These are phyloP conservation scores for Tragelaphus scriptus DNA, from an alignment of 2,113 vertebrate genomes.

Conservation along the genomic window DNA sequence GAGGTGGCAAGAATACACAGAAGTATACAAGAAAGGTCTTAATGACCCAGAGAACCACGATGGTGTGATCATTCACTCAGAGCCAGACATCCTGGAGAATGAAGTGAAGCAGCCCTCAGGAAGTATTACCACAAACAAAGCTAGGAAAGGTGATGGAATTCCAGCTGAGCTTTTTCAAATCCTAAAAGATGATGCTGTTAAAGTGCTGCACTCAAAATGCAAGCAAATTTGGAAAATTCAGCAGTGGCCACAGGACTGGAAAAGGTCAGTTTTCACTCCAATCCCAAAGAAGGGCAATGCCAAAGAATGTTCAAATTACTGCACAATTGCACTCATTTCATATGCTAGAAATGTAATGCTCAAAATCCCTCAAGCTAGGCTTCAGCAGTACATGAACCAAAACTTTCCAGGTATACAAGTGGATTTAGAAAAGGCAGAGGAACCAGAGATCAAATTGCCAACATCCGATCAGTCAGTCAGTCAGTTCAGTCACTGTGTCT, in stretches of 20 bases:
- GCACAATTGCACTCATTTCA: not conserved
- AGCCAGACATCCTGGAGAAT: not conserved
- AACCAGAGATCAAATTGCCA: not conserved
- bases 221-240: not conserved
- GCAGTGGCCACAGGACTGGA: not conserved
- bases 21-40: not conserved
- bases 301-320: not conserved
- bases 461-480: not conserved
- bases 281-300: not conserved
- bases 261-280: not conserved
- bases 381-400: not conserved
- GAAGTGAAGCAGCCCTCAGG: not conserved
- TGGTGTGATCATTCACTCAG: not conserved
- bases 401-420: not conserved
- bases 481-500: rapidly evolving
- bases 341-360: not conserved
- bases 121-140: not conserved
- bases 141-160: not conserved
- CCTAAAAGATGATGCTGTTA: not conserved
- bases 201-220: not conserved
- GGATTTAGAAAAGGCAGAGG: not conserved
- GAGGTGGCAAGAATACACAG: not conserved
- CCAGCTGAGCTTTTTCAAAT: not conserved
- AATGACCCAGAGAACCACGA: not conserved
- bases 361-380: not conserved